These are phyloP conservation scores for Diorhabda carinulata DNA, from an alignment of 1,140 invertebrate genomes.

Conservation along the genomic window DNA sequence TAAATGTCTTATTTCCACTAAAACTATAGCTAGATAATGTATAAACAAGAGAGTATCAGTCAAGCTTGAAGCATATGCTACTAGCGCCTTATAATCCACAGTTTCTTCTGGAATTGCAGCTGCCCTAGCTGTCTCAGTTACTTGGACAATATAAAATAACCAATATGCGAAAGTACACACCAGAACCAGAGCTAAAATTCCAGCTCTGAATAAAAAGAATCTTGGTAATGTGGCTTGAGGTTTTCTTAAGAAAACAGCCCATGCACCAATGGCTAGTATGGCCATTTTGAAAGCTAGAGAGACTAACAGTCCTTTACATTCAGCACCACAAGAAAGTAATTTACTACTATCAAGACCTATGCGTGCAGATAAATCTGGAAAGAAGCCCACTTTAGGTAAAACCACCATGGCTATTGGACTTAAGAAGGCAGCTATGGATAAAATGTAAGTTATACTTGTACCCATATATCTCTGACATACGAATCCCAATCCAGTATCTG, in stretches of 20 bases:
- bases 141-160: conserved; percentile 94
- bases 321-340: conserved; percentile 70
- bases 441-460: conserved; percentile 67
- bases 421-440: conserved; percentile 79
- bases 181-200: conserved; percentile 83
- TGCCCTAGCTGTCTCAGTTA: conserved; percentile 73
- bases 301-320: conserved; percentile 80
- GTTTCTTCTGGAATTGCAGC: conserved; percentile 72
- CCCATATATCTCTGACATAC: conserved; percentile 76
- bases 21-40: conserved; percentile 88
- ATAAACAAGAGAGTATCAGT: conserved; percentile 92
- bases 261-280: conserved; percentile 86
- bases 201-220: conserved; percentile 85
- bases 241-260: conserved; percentile 78
- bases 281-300: conserved; percentile 89
- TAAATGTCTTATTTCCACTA: conserved; percentile 88
- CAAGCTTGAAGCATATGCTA: conserved; percentile 85
- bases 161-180: conserved; percentile 94
- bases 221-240: conserved; percentile 85
- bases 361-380: conserved; percentile 56
- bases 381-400: conserved; percentile 83
- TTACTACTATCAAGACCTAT: conserved; percentile 55
- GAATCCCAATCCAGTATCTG: conserved; percentile 66
- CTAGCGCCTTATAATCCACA: conserved; percentile 77
- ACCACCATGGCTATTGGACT: conserved; percentile 93